Conservation (phyloP, 2,113 vertebrate species). For the Pteruthius melanotis region DNA sequence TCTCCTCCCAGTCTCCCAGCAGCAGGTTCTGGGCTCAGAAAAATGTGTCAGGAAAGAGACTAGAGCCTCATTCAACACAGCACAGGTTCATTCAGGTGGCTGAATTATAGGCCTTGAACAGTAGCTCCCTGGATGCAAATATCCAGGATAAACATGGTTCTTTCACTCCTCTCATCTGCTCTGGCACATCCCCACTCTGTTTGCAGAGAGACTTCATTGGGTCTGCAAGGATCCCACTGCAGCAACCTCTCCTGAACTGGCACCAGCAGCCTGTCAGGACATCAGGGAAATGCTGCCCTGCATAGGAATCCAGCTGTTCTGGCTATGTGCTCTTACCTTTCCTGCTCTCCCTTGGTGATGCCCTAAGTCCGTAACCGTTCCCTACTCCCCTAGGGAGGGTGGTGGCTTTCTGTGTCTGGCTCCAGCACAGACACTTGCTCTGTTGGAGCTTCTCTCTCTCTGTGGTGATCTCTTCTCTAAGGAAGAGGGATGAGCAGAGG, state of each 20-base stretch:
- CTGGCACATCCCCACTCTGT: neutral
- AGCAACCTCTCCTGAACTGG: neutral
- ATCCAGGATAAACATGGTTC: neutral
- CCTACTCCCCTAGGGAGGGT: fast-evolving
- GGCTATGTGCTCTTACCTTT: neutral
- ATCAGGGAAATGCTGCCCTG: neutral
- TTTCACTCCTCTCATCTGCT: slow-evolving; percentile 5
- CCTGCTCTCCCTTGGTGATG: neutral
- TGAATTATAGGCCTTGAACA: slow-evolving; percentile 37
- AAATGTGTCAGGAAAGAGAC: neutral
- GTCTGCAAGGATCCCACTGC: neutral
- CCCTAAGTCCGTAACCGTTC: neutral
- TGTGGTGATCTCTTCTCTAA: neutral
- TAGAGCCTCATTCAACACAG: neutral
- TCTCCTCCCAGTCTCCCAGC: neutral
- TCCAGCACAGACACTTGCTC: neutral
- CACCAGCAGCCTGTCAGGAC: neutral
- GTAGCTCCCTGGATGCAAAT: slow-evolving; percentile 7
- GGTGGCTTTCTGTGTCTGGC: neutral
- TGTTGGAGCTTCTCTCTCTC: neutral
- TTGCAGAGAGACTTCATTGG: neutral
- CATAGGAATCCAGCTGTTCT: neutral
- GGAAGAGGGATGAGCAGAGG: neutral
- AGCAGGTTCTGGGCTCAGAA: neutral
- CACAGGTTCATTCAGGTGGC: neutral